Conservation (phyloP, 2,113 vertebrate genomes). For the Pithys albifrons region DNA sequence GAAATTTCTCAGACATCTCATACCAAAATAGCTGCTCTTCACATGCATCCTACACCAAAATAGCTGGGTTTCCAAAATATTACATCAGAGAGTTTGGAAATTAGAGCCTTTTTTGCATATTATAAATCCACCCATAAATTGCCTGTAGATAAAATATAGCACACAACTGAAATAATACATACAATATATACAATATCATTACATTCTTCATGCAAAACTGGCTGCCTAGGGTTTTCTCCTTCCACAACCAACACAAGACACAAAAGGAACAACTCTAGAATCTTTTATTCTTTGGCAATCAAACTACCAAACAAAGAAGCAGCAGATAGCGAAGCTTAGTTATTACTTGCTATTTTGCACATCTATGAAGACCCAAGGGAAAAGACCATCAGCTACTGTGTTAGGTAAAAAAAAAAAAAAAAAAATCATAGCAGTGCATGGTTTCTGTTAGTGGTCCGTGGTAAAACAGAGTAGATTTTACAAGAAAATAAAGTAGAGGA, state of each 20-base stretch:
- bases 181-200: not conserved
- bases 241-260: not conserved
- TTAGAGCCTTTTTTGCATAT: not conserved
- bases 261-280: not conserved
- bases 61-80: not conserved
- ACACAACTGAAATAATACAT: not conserved
- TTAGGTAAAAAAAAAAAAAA: not conserved
- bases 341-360: not conserved
- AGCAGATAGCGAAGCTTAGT: not conserved
- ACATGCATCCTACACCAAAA: not conserved
- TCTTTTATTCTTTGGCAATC: not conserved
- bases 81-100: not conserved
- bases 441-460: not conserved
- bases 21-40: not conserved
- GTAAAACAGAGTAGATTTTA: not conserved
- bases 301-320: not conserved
- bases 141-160: not conserved
- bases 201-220: not conserved
- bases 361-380: not conserved
- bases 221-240: not conserved
- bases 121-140: not conserved
- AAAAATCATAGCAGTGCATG: not conserved
- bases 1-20: not conserved
- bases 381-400: not conserved
- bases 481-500: not conserved